Percentiles rank a stretch among this genome's conserved stretches.
phyloP scores from a whole-genome alignment of 2,797 vertebrate species.

The Psittacula echo region DNA sequence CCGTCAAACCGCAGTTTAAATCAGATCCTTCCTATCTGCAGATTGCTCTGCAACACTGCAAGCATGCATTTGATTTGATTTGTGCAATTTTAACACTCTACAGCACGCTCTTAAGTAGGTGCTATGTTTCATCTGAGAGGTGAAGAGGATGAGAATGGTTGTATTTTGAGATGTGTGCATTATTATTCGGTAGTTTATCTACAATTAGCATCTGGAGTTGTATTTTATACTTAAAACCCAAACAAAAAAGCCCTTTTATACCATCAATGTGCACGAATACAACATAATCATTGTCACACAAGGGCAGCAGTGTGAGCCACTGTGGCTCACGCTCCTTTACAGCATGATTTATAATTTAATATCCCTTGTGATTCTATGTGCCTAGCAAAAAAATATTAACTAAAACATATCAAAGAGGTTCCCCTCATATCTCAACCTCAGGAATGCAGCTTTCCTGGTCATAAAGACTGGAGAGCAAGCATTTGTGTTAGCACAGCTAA shows the following conservation, averaged over 20 bases:
- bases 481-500: slow-evolving; percentile 31
- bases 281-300: neutral
- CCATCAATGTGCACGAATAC: neutral
- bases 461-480: neutral
- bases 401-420: slow-evolving; percentile 29
- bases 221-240: neutral
- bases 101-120: neutral
- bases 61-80: neutral
- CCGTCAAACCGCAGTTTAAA: neutral
- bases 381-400: neutral
- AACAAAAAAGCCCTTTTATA: neutral
- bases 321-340: neutral
- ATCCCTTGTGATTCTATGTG: neutral
- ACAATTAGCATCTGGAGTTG: neutral
- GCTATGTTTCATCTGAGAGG: neutral
- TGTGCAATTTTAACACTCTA: neutral
- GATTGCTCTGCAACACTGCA: neutral
- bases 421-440: slow-evolving; percentile 32
- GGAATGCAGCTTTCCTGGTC: slow-evolving; percentile 44
- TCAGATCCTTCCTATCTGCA: neutral
- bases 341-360: neutral
- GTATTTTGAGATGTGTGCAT: neutral
- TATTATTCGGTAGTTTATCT: neutral
- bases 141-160: neutral
- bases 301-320: neutral